phyloP scores from a whole-genome alignment of 2,797 vertebrate genomes.

The Pitangus sulphuratus region DNA sequence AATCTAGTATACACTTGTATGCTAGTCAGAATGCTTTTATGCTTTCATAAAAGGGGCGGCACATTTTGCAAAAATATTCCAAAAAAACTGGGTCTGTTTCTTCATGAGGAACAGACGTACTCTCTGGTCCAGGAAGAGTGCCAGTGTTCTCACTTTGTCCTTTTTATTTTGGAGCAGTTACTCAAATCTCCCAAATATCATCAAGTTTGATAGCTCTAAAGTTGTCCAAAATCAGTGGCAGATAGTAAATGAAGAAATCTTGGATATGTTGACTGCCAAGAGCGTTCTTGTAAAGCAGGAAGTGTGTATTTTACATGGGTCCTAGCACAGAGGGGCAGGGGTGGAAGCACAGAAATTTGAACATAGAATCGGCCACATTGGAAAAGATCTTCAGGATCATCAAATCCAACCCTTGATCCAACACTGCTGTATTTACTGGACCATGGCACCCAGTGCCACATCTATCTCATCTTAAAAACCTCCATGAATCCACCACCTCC shows the following conservation, averaged over 20 bases:
- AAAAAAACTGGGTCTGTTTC: neutral
- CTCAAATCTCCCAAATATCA: neutral
- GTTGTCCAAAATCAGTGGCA: neutral
- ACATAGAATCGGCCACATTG: no score
- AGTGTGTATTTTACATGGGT: accelerated
- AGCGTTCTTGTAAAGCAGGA: neutral
- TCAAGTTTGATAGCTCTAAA: neutral
- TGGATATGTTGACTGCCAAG: neutral
- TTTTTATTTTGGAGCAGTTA: neutral
- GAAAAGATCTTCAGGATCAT: no score
- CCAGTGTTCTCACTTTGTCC: neutral
- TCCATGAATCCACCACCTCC: no score
- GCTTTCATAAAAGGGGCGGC: neutral
- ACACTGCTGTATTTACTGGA: no score
- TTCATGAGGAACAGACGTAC: neutral
- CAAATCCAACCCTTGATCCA: no score
- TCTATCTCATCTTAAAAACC: no score
- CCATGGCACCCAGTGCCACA: no score
- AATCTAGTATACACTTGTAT: neutral
- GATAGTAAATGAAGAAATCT: neutral
- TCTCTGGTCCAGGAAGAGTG: neutral
- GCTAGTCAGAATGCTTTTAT: neutral
- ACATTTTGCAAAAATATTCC: neutral
- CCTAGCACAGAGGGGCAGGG: neutral
- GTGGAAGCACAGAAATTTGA: neutral